Base-by-base conservation (phyloP, 2,888 invertebrate species). In the Hydrotaea cyrtoneurina region DNA sequence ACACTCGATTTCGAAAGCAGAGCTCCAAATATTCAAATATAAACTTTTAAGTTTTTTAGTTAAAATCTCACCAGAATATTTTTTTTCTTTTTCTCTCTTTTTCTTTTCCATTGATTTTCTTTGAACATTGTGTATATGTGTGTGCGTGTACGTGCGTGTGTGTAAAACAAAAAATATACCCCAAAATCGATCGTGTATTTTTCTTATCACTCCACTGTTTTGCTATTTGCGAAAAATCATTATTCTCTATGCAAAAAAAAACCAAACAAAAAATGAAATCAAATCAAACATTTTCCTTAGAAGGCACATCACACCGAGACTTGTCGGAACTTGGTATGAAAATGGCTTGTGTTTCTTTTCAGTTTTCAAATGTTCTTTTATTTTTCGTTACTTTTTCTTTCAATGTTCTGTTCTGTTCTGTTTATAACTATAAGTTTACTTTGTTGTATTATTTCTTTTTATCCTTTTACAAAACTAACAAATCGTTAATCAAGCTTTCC, bases 301-400 rank as follows among this genome's bases (percentile, higher is more conserved):
- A 92, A 90, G 90, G 88, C 90, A 91, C 91, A 92, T 90, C 91
- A 92, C 91, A 91, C 91, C 90, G 92, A 92, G 89, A 92, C 92
- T 89, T 92, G 92, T 91, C 92, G 92, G 90, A 92, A 92, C 90
- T 91, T 92, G 92, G 92, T 92, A 92, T 91, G 91, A 90, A 90
- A 89, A 72, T 77, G 73, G 78, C 81, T 83, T 86, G 64, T 74
- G 72, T 79, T 73, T 72, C 2, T 79, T 72, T 78, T 62, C 36
- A 62, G 62, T 64, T 74, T 57, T 17, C 77, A 73, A 78, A 82
- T 17, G 13, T 50, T 46, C 55, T 74, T 71, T 39, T 17, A n/a
- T 66, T 43, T 71, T 62, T n/a, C 69, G 78, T 73, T 82, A 69
- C 23, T 64, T 78, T n/a, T n/a, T n/a, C n/a, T n/a, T n/a, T n/a